Evolutionary conservation across 2,113 vertebrate species (phyloP).

Genomic region (Xyliphius kryptos): DNA sequence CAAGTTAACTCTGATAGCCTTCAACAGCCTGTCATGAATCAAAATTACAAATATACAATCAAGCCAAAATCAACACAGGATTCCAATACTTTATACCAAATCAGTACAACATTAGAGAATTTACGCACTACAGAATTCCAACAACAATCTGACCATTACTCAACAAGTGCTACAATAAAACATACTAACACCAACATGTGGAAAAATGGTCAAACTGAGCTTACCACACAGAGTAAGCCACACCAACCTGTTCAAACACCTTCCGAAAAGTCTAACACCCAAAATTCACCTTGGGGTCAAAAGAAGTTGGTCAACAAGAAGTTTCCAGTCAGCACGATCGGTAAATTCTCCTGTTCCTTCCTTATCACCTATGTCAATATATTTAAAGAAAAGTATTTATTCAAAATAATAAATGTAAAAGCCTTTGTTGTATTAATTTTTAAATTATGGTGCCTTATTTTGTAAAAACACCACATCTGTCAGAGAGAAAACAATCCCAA

Average conservation of each 20-base stretch:
- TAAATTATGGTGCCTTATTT: no score
- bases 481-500: no score
- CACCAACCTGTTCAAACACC: background rate
- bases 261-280: constrained; percentile 11
- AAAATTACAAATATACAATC: constrained; percentile 2
- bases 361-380: background rate
- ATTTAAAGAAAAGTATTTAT: no score
- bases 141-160: background rate
- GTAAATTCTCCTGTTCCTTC: constrained; percentile 35
- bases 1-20: no score
- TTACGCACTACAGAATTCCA: constrained; percentile 3
- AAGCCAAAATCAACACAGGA: no score
- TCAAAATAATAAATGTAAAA: no score
- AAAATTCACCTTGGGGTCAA: constrained; percentile 19
- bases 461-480: no score
- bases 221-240: background rate
- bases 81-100: no score
- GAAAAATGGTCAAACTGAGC: constrained; percentile 4
- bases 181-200: background rate
- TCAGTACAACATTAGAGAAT: no score
- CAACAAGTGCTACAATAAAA: constrained; percentile 5
- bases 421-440: no score
- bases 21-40: background rate
- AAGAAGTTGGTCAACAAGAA: constrained; percentile 14
- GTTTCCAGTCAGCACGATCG: constrained; percentile 23